Conservation (phyloP, 1,140 invertebrate species). For the Sarcophaga peregrina region DNA sequence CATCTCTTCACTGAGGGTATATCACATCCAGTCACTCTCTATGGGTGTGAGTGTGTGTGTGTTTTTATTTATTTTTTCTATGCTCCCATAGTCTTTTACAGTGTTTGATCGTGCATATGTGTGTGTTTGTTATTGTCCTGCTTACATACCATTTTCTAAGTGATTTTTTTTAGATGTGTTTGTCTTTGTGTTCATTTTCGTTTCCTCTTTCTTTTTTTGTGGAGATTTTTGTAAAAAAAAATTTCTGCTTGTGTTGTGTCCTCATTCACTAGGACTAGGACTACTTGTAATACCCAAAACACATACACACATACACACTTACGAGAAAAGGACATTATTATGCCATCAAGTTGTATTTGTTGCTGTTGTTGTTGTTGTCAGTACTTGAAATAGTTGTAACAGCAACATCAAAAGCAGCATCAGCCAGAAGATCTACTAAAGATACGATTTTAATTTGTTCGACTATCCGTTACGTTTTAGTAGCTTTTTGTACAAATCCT, state of each 20-base stretch:
- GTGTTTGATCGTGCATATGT: background rate
- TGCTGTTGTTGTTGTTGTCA: slow-evolving; percentile 10
- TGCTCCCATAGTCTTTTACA: background rate
- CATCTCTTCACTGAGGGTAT: slow-evolving; percentile 47
- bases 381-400: slow-evolving; percentile 5
- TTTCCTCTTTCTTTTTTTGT: slow-evolving; percentile 6
- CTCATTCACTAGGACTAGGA: background rate
- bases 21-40: background rate
- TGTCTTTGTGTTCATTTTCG: background rate
- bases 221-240: slow-evolving; percentile 27
- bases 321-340: slow-evolving; percentile 25
- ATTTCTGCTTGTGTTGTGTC: slow-evolving; percentile 34
- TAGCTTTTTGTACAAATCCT: slow-evolving; percentile 32
- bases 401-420: background rate
- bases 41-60: background rate
- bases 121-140: slow-evolving; percentile 13
- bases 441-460: slow-evolving; percentile 42
- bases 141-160: background rate
- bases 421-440: slow-evolving; percentile 30
- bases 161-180: background rate
- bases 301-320: background rate
- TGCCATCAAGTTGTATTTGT: slow-evolving; percentile 15
- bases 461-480: slow-evolving; percentile 40
- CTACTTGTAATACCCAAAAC: background rate
- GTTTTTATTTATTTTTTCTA: too few species aligned